Conservation (phyloP, 2,797 vertebrate species). For the Cynopterus sphinx region DNA sequence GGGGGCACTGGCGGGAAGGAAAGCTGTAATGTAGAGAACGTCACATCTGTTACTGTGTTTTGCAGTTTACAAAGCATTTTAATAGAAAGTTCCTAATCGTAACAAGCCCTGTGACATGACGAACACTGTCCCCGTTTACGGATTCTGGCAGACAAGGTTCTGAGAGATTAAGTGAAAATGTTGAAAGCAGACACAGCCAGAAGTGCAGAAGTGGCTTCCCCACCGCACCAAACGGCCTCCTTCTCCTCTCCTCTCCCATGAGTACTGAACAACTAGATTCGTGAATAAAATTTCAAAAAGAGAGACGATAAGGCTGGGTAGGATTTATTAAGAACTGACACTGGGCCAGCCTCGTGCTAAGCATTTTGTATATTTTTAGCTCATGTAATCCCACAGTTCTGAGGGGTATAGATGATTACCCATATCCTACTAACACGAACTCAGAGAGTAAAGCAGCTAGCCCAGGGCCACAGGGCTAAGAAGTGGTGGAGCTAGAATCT, state of each 20-base stretch:
- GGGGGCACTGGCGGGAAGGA: background rate
- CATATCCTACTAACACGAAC: background rate
- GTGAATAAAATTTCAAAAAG: background rate
- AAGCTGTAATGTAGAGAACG: background rate
- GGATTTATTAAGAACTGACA: background rate
- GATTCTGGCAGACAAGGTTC: background rate
- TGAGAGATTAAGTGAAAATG: background rate
- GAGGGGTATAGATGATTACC: background rate
- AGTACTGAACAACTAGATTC: background rate
- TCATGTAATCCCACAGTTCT: background rate
- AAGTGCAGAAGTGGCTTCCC: background rate
- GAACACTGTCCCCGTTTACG: background rate
- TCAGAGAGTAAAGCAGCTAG: background rate
- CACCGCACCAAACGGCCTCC: background rate
- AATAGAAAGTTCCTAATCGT: background rate
- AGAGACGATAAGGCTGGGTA: background rate
- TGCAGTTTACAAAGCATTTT: background rate
- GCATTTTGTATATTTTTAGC: background rate
- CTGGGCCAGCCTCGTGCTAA: background rate
- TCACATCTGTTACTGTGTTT: background rate
- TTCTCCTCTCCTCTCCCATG: background rate
- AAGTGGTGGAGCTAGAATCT: background rate
- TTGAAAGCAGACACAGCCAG: background rate
- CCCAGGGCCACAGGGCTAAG: background rate
- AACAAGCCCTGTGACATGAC: background rate